Conservation (phyloP, 2,888 invertebrate genomes). For the Tetramorium bicarinatum region DNA sequence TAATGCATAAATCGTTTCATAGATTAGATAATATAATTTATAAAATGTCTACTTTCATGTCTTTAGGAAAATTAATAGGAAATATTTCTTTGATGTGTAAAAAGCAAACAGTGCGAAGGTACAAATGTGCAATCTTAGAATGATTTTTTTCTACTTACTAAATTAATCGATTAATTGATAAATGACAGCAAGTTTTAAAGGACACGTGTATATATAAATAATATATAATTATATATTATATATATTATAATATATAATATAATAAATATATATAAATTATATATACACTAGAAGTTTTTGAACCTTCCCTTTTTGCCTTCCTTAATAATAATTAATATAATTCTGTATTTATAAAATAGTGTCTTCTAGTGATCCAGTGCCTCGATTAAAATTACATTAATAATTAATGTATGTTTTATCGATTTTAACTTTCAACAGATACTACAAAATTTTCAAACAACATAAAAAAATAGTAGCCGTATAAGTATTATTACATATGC, state of each 20-base stretch:
- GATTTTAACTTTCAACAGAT: constrained; percentile 12
- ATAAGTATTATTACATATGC: too few species aligned
- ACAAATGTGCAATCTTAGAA: constrained; percentile 7
- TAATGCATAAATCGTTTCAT: background rate
- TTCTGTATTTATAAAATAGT: constrained; percentile 37
- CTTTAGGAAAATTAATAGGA: background rate
- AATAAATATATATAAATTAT: background rate
- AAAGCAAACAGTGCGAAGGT: background rate
- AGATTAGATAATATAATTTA: constrained; percentile 14
- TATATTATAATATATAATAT: too few species aligned
- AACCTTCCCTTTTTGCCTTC: constrained; percentile 14
- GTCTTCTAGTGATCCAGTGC: constrained; percentile 20
- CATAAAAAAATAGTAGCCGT: background rate
- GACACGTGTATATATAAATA: background rate
- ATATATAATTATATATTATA: too few species aligned
- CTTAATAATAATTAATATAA: constrained; percentile 15
- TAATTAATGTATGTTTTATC: background rate
- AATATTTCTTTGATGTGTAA: constrained; percentile 1
- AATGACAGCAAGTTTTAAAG: background rate
- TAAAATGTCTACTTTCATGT: background rate
- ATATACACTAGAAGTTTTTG: background rate
- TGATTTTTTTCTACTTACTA: background rate
- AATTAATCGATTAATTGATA: background rate
- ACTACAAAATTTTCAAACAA: background rate
- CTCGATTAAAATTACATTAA: constrained; percentile 6